Evolutionary conservation across 2,888 invertebrate genomes (phyloP).

Genomic region (Rotaria magnacalcarata): DNA sequence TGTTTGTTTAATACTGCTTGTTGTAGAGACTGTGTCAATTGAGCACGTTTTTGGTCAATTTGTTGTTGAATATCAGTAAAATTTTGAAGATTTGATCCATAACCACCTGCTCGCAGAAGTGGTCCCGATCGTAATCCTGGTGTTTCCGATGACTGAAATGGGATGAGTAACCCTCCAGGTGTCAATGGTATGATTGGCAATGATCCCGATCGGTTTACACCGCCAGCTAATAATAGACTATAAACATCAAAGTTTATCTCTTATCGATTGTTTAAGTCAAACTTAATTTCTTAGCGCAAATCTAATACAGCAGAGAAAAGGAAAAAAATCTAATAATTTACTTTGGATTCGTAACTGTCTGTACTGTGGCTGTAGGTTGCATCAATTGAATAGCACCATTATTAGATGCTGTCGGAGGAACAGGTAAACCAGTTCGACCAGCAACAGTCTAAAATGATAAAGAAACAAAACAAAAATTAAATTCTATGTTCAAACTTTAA

Average conservation of each 20-base stretch:
- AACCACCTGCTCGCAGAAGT: neutral
- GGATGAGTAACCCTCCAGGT: neutral
- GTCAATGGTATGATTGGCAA: slow-evolving; percentile 1
- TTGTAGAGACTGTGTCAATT: neutral
- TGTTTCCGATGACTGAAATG: neutral
- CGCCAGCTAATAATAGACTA: neutral
- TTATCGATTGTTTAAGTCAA: neutral
- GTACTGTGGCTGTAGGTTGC: neutral
- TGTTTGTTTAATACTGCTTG: neutral
- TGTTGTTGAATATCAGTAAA: neutral
- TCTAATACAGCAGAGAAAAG: neutral
- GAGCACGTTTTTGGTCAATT: neutral
- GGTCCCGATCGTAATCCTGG: neutral
- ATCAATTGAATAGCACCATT: neutral
- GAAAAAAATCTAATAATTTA: neutral
- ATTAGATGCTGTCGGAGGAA: neutral
- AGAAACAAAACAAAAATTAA: neutral
- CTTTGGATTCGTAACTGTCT: neutral
- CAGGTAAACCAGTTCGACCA: neutral
- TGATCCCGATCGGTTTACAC: neutral
- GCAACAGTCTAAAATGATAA: slow-evolving; percentile 19
- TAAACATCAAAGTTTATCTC: neutral
- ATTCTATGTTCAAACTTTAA: neutral
- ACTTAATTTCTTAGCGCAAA: neutral
- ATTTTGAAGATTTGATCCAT: slow-evolving; percentile 17